A percentile compares a stretch with the other conserved stretches of the same genome.
phyloP scores from a whole-genome alignment of 1,140 invertebrate species.

The Panulirus ornatus region DNA sequence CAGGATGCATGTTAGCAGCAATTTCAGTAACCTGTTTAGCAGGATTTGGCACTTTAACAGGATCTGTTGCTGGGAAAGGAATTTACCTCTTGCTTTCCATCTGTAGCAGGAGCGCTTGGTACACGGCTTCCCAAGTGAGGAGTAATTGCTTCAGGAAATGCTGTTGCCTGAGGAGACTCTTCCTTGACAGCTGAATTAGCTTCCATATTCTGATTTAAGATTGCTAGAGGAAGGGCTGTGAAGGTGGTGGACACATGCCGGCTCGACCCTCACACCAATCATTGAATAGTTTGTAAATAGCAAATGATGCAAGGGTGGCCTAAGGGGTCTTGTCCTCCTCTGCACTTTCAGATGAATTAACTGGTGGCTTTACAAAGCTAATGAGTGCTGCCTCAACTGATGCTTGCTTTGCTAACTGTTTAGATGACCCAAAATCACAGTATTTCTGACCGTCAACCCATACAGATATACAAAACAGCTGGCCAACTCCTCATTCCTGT shows the following conservation, averaged over 20 bases:
- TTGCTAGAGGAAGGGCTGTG: conserved; percentile 54
- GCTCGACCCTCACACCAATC: conserved; percentile 82
- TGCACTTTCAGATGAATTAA: conserved; percentile 75
- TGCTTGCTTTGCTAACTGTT: conserved; percentile 81
- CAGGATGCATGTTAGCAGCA: conserved; percentile 84
- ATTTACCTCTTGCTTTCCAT: conserved; percentile 23
- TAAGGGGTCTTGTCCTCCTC: conserved; percentile 84
- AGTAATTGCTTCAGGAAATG: conserved; percentile 61
- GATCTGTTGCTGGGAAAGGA: conserved; percentile 73
- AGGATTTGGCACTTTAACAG: conserved; percentile 67
- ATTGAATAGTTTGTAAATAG: conserved; percentile 86
- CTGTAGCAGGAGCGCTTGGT: conserved; percentile 30
- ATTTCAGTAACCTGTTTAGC: conserved; percentile 78
- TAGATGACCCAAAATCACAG: conserved; percentile 81
- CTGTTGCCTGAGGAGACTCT: conserved; percentile 21
- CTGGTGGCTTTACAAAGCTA: conserved; percentile 81
- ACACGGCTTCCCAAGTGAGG: conserved; percentile 55
- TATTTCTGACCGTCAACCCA: conserved; percentile 80
- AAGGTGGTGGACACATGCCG: conserved; percentile 64
- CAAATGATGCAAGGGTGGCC: conserved; percentile 87
- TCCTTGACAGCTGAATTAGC: conserved; percentile 28
- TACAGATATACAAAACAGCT: conserved; percentile 64
- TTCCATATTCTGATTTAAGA: conserved; percentile 43
- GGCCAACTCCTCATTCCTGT: conserved; percentile 63
- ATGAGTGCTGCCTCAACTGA: conserved; percentile 87